Conservation (phyloP, 2,113 vertebrate genomes). For the Sinocyclocheilus grahami region DNA sequence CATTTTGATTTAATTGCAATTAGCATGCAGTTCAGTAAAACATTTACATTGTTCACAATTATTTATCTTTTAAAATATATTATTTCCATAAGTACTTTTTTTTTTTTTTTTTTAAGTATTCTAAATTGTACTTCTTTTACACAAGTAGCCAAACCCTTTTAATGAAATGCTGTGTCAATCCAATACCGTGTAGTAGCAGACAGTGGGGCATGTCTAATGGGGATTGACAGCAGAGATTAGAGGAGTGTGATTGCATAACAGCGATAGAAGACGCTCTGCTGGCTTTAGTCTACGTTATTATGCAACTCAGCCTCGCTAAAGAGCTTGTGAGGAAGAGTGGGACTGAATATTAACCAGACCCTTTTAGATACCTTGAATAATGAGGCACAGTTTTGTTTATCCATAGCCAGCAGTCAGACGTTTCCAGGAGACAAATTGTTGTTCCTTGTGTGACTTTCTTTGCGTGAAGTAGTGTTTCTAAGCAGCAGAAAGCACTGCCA, state of each 20-base stretch:
- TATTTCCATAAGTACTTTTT: background rate
- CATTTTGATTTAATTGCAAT: background rate
- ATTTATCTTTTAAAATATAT: background rate
- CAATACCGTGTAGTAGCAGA: background rate
- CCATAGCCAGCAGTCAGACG: background rate
- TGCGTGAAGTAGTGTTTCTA: background rate
- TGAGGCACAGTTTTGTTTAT: constrained; percentile 6
- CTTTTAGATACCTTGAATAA: background rate
- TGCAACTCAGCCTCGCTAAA: constrained; percentile 59
- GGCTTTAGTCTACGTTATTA: constrained; percentile 50
- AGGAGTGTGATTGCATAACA: constrained; percentile 61
- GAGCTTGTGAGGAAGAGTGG: constrained; percentile 44
- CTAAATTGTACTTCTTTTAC: background rate
- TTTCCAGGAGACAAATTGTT: background rate
- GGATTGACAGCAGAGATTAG: constrained; percentile 57
- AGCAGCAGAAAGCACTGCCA: background rate
- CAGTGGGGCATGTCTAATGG: constrained; percentile 50
- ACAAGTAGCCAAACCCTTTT: background rate
- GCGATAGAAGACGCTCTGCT: constrained; percentile 17
- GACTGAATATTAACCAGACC: constrained; percentile 44
- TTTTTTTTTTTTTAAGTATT: background rate
- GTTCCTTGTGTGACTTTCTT: background rate
- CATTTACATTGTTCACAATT: background rate
- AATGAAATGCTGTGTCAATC: constrained; percentile 4
- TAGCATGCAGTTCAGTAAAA: background rate